Evolutionary conservation across 2,888 invertebrate species (phyloP).

Genomic region (Lycocerus yunnanus): DNA sequence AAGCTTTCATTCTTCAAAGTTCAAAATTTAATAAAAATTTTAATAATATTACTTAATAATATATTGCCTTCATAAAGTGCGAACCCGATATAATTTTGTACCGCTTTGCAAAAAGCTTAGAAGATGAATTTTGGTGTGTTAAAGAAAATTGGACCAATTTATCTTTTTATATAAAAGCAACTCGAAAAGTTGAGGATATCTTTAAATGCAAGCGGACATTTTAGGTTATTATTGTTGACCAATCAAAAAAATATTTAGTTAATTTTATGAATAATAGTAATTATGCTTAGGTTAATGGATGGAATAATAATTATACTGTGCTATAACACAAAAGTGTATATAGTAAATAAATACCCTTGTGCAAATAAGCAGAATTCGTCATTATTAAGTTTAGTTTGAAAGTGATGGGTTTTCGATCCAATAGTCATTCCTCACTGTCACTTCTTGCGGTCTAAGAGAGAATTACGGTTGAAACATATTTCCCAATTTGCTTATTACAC

Average conservation of each 20-base stretch:
- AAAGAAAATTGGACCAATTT: slow-evolving; percentile 11
- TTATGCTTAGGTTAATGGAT: neutral
- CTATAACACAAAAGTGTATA: neutral
- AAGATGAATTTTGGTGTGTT: neutral
- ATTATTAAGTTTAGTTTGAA: slow-evolving; percentile 3
- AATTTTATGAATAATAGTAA: neutral
- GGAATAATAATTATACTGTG: neutral
- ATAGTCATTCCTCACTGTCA: slow-evolving; percentile 24
- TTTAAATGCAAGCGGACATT: neutral
- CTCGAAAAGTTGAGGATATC: neutral
- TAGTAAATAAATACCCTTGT: neutral
- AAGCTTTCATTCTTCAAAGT: slow-evolving; percentile 13
- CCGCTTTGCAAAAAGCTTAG: slow-evolving; percentile 2
- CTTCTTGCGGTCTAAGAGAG: slow-evolving; percentile 9
- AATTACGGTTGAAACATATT: slow-evolving; percentile 20
- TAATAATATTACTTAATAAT: slow-evolving; percentile 18
- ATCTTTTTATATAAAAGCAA: slow-evolving; percentile 4
- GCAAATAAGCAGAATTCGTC: neutral
- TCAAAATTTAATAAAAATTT: slow-evolving; percentile 16
- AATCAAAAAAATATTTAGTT: neutral
- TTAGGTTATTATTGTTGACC: slow-evolving; percentile 3
- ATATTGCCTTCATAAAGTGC: slow-evolving; percentile 15
- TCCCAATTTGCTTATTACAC: slow-evolving; percentile 28
- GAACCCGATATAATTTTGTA: slow-evolving; percentile 8
- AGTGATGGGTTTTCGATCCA: slow-evolving; percentile 21